Conservation (phyloP, 1,140 invertebrate species). For the Octopus bimaculoides region DNA sequence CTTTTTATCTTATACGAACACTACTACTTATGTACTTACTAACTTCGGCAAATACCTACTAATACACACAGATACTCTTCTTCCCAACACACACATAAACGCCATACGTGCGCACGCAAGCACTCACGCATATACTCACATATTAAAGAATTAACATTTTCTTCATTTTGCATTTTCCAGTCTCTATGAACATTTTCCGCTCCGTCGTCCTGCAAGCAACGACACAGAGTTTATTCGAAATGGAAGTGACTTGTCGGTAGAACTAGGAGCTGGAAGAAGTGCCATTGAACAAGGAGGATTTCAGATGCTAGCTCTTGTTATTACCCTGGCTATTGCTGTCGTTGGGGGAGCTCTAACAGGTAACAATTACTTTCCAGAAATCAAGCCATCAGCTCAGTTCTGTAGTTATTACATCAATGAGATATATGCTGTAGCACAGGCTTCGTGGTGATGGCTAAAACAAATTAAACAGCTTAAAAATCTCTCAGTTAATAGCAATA, state of each 20-base stretch:
- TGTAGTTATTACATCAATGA: neutral
- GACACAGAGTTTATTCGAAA: conserved; percentile 42
- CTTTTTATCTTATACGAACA: no score
- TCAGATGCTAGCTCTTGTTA: conserved; percentile 71
- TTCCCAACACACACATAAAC: no score
- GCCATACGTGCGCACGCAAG: no score
- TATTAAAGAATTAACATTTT: no score
- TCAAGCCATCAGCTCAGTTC: neutral
- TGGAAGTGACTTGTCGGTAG: conserved; percentile 31
- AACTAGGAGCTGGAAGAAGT: conserved; percentile 64
- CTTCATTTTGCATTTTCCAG: conserved; percentile 44
- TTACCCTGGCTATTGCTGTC: conserved; percentile 71
- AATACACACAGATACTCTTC: no score
- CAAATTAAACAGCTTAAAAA: neutral
- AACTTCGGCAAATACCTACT: no score
- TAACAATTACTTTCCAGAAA: conserved; percentile 46
- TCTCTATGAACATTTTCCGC: conserved; percentile 60
- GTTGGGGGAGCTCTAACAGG: conserved; percentile 78
- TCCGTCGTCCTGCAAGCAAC: conserved; percentile 32
- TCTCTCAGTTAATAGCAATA: neutral
- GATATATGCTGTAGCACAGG: neutral
- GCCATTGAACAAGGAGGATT: conserved; percentile 71
- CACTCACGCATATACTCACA: no score
- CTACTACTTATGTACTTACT: no score
- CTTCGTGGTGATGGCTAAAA: neutral